Evolutionary conservation across 2,888 invertebrate genomes (phyloP), one percentile per base, ranked within the genome.

Genomic region (Netelia melanura): DNA sequence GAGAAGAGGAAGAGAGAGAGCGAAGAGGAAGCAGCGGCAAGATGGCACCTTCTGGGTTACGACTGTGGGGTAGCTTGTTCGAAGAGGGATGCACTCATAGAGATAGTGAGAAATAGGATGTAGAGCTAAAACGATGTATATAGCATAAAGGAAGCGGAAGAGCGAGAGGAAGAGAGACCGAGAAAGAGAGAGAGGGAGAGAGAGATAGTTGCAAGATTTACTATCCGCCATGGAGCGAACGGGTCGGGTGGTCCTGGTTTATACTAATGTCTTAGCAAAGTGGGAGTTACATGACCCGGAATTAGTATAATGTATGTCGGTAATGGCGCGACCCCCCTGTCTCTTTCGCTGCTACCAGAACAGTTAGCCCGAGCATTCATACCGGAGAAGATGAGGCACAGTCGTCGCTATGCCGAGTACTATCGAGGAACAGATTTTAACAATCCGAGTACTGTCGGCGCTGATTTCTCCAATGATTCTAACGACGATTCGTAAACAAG

Each of bases 231-330:
- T 64, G 52, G 58, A 83, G 86, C 86, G 86, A 85, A 72, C 86
- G 84, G 87, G 85, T 83, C 88, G 88, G 89, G 25, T 25, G 30
- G 52, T 21, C 48, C 48, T 78, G 78, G 79, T 90, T 91, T 90
- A 89, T 88, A 89, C 90, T 91, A 90, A 91, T 91, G 90, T 91
- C 89, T 89, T 81, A 80, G 87, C 87, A 88, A 89, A 90, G 88
- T 89, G 87, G 86, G 87, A 88, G 89, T 88, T 89, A 89, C 90
- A 90, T 86, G 88, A 88, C 87, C 87, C 82, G 84, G 91, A 90
- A 91, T 91, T 91, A 90, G 90, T 87, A 87, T 91, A 90, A 91
- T 90, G 87, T 88, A 90, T 84, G 88, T 81, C 64, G 77, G 84
- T 68, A 62, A 71, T 68, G 79, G 79, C n/a, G 48, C 65, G 58